Conservation (phyloP, 2,797 vertebrate species). For the Vultur gryphus region DNA sequence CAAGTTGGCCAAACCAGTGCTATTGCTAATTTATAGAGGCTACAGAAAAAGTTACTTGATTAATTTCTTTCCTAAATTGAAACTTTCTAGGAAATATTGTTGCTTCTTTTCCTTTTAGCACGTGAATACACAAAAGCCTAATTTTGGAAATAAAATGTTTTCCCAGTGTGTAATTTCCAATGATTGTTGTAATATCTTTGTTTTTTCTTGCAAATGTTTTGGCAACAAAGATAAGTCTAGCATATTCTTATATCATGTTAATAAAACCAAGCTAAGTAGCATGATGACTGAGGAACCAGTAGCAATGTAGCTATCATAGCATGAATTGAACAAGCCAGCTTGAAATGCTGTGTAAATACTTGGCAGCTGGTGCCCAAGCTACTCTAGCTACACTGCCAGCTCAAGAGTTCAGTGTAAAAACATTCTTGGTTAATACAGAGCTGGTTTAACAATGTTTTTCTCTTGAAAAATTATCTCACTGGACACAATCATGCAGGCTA, state of each 20-base stretch:
- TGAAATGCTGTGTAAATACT: neutral
- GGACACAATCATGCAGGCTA: neutral
- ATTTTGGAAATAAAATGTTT: neutral
- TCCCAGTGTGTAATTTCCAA: neutral
- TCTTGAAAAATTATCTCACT: neutral
- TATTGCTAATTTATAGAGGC: neutral
- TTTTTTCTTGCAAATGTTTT: neutral
- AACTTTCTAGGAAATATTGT: neutral
- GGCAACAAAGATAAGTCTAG: neutral
- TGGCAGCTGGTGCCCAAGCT: neutral
- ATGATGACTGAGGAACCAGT: neutral
- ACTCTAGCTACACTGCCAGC: neutral
- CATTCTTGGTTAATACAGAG: neutral
- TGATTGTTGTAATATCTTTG: neutral
- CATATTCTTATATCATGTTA: neutral
- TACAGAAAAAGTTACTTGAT: neutral
- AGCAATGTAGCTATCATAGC: neutral
- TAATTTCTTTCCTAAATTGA: neutral
- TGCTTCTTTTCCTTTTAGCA: neutral
- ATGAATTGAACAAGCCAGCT: neutral
- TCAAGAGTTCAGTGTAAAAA: neutral
- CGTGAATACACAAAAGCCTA: neutral
- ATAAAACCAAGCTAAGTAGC: neutral
- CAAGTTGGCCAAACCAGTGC: neutral
- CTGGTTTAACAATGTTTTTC: neutral